phyloP scores from a whole-genome alignment of 2,888 invertebrate genomes.

The Hedychridium roseum region DNA sequence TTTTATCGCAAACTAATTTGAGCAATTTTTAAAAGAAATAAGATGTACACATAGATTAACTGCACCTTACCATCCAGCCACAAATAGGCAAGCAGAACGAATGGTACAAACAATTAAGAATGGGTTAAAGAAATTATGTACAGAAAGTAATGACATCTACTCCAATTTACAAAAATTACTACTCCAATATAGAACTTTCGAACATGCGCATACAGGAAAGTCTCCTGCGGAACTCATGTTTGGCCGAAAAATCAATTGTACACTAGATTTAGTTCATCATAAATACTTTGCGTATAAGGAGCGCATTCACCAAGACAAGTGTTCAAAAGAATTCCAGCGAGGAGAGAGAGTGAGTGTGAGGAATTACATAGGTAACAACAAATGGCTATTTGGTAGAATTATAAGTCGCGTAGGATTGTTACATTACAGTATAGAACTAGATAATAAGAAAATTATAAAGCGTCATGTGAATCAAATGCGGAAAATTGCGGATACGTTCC shows the following conservation, averaged over 20 bases:
- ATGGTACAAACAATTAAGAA: conserved; percentile 4
- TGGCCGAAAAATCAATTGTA: not conserved
- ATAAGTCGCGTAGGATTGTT: too few species aligned
- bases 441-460: too few species aligned
- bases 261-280: conserved; percentile 3
- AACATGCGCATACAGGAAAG: not conserved
- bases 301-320: not conserved
- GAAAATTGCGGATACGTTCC: too few species aligned
- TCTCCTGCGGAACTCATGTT: conserved; percentile 6
- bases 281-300: not conserved
- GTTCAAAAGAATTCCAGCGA: not conserved
- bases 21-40: conserved; percentile 1
- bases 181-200: not conserved
- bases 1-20: conserved; percentile 2
- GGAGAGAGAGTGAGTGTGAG: conserved; percentile 2
- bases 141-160: too few species aligned
- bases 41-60: conserved; percentile 11
- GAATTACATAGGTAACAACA: conserved; percentile 1
- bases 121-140: too few species aligned
- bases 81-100: conserved; percentile 5
- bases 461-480: too few species aligned
- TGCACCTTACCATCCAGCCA: conserved; percentile 17
- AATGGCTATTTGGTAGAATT: too few species aligned
- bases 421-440: too few species aligned
- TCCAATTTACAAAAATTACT: conserved; percentile 2